phyloP scores from a whole-genome alignment of 2,888 invertebrate species.

The Corbicula japonica region DNA sequence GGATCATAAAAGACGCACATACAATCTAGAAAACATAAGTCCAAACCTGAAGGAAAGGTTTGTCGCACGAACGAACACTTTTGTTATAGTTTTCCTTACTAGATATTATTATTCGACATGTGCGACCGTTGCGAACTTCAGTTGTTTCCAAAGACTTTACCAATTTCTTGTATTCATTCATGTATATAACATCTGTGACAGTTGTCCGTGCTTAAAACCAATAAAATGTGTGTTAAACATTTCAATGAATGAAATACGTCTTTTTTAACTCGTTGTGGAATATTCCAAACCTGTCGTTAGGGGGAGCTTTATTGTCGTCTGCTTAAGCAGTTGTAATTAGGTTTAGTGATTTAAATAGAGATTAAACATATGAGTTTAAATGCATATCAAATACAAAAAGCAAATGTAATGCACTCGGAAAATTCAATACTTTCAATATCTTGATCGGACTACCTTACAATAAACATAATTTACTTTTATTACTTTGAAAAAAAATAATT shows the following conservation, averaged over 20 bases:
- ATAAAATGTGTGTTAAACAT: slow-evolving; percentile 14
- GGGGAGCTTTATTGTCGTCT: slow-evolving; percentile 35
- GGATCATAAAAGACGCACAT: too few species aligned
- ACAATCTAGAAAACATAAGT: too few species aligned
- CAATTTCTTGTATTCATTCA: too few species aligned
- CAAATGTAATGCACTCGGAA: slow-evolving; percentile 2
- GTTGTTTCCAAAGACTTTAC: too few species aligned
- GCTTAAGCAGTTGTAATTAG: slow-evolving; percentile 28
- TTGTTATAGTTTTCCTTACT: too few species aligned
- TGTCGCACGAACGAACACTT: too few species aligned
- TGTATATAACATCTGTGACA: slow-evolving; percentile 8
- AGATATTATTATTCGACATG: too few species aligned
- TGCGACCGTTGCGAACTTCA: too few species aligned
- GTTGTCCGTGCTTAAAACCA: slow-evolving; percentile 6
- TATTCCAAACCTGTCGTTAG: slow-evolving; percentile 39
- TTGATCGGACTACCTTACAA: too few species aligned
- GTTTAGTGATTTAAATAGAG: slow-evolving; percentile 36
- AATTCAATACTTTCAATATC: too few species aligned
- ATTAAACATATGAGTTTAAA: slow-evolving; percentile 29
- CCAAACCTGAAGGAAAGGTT: too few species aligned
- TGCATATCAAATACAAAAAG: slow-evolving; percentile 23
- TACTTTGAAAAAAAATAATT: background rate
- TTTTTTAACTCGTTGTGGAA: slow-evolving; percentile 12
- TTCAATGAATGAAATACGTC: slow-evolving; percentile 11
- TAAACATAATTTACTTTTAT: too few species aligned